Evolutionary conservation across 2,888 invertebrate species (phyloP), one percentile per base, ranked within the genome.

Genomic region (Paralinhomoeus sp.): DNA sequence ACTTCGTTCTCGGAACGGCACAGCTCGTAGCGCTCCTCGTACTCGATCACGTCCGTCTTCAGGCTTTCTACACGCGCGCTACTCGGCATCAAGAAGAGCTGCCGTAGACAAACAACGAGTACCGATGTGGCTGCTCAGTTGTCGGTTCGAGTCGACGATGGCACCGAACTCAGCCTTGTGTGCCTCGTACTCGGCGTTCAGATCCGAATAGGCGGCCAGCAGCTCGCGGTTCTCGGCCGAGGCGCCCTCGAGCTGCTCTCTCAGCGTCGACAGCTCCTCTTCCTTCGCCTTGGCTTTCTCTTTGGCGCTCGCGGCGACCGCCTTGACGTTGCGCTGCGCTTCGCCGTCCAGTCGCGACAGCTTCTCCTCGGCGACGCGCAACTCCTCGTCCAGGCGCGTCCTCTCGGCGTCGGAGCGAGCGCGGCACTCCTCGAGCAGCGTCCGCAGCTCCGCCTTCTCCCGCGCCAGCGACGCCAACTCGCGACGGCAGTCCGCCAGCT

Each of bases 21-120:
- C 36, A 49, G 17, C 41, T 57, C 57, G 38, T 56, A 56, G 33
- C 53, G 45, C 45, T 54, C 54, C 43, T 57, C 55, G 37, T 55
- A 56, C 42, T 57, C 56, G 12, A 54, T 53, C 22, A 57, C 45
- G 37, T 50, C 53, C 27, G 55, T 51, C 34, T 53, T 40, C 13
- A 18, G 20, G 40, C 20, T 3, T 15, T 33, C 21, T 9, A 33
- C 17, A 12, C 2, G 20, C 13, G 2, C 24, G 24, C 24, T 17
- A 18, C 12, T 9, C 13, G 9, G 20, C n/a, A 9, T 24, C 22
- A 7, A 15, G 31, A 20, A 18, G 21, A 18, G 9, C 23, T 7
- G 12, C 12, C 27, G 7, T 9, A 27, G 12, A 9, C 27, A 9
- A 27, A 27, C 12, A 27, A 35, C 5, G 17, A 7, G 20, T 24